phyloP scores from a whole-genome alignment of 2,113 vertebrate species.

The Australoheros scitulus region DNA sequence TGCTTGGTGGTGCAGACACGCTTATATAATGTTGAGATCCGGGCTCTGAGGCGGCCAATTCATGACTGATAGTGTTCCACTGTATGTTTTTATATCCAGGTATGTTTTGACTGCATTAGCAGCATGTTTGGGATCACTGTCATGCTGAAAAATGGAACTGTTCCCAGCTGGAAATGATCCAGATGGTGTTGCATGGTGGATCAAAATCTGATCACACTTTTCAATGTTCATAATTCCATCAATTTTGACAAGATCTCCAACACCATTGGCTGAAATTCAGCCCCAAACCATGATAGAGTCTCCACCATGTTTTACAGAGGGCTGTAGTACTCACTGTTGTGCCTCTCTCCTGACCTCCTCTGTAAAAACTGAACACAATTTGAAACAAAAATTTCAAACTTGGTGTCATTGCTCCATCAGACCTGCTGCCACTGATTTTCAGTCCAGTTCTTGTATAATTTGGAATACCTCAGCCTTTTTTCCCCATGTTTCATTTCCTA shows the following conservation, averaged over 20 bases:
- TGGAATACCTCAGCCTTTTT: not conserved
- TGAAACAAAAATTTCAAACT: not conserved
- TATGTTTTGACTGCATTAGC: not conserved
- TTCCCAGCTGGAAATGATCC: not conserved
- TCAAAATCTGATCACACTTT: not conserved
- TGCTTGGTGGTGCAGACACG: not conserved
- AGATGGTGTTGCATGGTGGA: not conserved
- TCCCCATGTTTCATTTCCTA: too few species aligned
- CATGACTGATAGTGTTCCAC: not conserved
- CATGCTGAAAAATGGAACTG: not conserved
- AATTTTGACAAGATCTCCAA: too few species aligned
- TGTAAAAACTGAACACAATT: not conserved
- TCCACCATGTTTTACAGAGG: not conserved
- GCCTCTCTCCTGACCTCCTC: not conserved
- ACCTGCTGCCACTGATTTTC: not conserved
- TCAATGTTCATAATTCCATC: too few species aligned
- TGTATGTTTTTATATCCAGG: not conserved
- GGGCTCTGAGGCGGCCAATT: not conserved
- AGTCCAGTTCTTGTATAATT: not conserved
- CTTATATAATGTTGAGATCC: not conserved
- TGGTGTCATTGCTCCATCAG: not conserved
- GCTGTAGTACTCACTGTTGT: not conserved
- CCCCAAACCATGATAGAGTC: not conserved
- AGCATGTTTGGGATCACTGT: not conserved
- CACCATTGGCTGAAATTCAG: too few species aligned